phyloP scores from a whole-genome alignment of 2,113 vertebrate genomes.

The Hemiprocne comata region DNA sequence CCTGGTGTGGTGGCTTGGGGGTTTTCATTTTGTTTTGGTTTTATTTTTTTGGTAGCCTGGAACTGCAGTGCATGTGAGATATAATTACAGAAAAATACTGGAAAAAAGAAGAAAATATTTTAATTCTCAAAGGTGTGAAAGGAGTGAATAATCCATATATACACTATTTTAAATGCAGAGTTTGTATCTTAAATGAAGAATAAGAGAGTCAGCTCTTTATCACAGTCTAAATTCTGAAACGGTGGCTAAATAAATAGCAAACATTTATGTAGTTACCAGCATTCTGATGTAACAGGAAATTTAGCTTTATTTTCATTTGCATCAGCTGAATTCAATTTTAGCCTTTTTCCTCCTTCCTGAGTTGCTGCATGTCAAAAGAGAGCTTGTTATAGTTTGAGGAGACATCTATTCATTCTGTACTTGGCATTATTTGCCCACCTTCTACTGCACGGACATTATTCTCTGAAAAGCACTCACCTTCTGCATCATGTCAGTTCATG shows the following conservation, averaged over 20 bases:
- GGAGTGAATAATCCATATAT: not conserved
- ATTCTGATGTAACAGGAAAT: constrained; percentile 66
- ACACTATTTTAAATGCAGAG: not conserved
- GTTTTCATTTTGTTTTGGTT: not conserved
- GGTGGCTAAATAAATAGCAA: constrained; percentile 63
- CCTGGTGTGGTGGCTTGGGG: not conserved
- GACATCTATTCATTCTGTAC: not conserved
- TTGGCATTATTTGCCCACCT: constrained; percentile 1
- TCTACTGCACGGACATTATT: not conserved
- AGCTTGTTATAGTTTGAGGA: constrained; percentile 36
- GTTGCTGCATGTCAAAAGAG: constrained; percentile 32
- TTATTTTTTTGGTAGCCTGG: not conserved
- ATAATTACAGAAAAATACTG: not conserved
- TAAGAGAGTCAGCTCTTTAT: constrained; percentile 16
- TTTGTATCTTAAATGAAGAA: not conserved
- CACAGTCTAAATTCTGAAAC: not conserved
- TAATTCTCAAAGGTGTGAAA: not conserved
- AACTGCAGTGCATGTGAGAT: not conserved
- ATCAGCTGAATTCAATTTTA: constrained; percentile 63
- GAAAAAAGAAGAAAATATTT: not conserved
- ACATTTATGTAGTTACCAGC: constrained; percentile 71
- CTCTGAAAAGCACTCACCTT: constrained; percentile 6
- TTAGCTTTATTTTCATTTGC: constrained; percentile 76
- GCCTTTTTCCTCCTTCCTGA: constrained; percentile 19
- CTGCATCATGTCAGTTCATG: not conserved